Evolutionary conservation across 37 sponge, comb jelly and placozoan genomes (phyloP), one percentile per base, ranked within the genome.

Genomic region (Ianthella basta): DNA sequence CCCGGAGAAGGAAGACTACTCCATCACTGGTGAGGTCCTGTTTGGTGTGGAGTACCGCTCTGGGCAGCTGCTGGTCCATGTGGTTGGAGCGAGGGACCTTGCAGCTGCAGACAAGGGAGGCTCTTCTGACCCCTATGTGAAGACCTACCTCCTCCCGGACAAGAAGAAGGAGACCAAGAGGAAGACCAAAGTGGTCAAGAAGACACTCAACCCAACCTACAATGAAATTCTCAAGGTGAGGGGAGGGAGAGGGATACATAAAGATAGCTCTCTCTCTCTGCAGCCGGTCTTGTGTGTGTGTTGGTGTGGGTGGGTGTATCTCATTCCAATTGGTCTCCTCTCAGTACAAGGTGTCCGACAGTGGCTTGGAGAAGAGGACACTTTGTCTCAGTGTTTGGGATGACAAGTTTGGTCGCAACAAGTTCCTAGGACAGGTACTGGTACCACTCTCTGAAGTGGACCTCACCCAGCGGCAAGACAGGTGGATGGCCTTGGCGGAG

Each of bases 321-420:
- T n/a, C n/a, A n/a, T n/a, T n/a, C n/a, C n/a, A n/a, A 44, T 18
- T 15, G 36, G 44, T 75, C 60, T 8, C 16, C 44, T 12, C 79
- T 0, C 86, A 91, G 88, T 80, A 91, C 56, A 59, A 69, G 23
- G 68, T 91, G 39, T 15, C 36, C 44, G 16, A 80, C 19, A 57
- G 59, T 55, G 88, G 88, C 34, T 72, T 91, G 37, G 29, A 55
- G 1, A 55, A 35, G 35, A 81, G 74, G 40, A 84, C 88, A 65
- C 85, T 91, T 19, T 66, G 87, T 57, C 72, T 91, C 55, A 88
- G 88, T 29, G 80, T 88, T 15, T 91, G 92, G 92, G 88, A 88
- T 41, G 79, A 91, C 63, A 81, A 74, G 23, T 55, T 75, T n/a
- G 83, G 86, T 19, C 64, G 87, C 44, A 91, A 86, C 54, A 72